phyloP scores from a whole-genome alignment of 2,888 invertebrate species.

The Drosophila mercatorum region DNA sequence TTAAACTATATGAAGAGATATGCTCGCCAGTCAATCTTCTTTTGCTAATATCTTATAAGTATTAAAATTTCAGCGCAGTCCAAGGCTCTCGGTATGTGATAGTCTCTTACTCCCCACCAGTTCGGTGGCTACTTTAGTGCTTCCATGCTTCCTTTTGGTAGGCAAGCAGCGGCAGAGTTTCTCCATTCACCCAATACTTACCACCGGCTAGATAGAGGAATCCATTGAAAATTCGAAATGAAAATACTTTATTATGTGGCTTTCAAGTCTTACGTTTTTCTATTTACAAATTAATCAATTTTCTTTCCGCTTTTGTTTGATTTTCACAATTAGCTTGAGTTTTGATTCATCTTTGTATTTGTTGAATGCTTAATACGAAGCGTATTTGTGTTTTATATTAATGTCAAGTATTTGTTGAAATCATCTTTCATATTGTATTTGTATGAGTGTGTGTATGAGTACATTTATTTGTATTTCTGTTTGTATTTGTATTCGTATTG shows the following conservation, averaged over 20 bases:
- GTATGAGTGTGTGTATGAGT: constrained; percentile 5
- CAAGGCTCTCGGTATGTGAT: too few relatives aligned
- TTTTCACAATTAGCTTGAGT: constrained; percentile 30
- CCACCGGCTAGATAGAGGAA: constrained; percentile 1
- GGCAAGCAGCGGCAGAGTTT: too few relatives aligned
- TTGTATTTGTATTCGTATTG: constrained; percentile 8
- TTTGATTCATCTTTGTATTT: constrained; percentile 23
- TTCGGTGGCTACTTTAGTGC: too few relatives aligned
- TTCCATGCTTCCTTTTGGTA: too few relatives aligned
- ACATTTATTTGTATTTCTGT: constrained; percentile 29
- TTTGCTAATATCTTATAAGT: too few relatives aligned
- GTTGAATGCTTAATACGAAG: constrained; percentile 33
- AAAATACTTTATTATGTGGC: constrained; percentile 35
- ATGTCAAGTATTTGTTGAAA: constrained; percentile 24
- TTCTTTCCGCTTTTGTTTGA: constrained; percentile 36
- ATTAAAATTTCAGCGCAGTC: too few relatives aligned
- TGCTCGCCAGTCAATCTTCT: too few relatives aligned
- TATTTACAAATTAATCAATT: constrained; percentile 58
- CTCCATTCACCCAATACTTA: constrained; percentile 16
- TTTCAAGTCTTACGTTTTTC: constrained; percentile 69
- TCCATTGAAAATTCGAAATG: constrained; percentile 1
- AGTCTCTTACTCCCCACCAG: too few relatives aligned
- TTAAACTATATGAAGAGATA: too few relatives aligned
- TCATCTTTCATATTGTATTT: constrained; percentile 13
- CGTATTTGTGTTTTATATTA: constrained; percentile 29